A percentile compares a stretch with the other conserved stretches of the same genome.
These are phyloP conservation scores for Microtus richardsoni DNA, from an alignment of 2,113 vertebrate species.

Conservation along the genomic window DNA sequence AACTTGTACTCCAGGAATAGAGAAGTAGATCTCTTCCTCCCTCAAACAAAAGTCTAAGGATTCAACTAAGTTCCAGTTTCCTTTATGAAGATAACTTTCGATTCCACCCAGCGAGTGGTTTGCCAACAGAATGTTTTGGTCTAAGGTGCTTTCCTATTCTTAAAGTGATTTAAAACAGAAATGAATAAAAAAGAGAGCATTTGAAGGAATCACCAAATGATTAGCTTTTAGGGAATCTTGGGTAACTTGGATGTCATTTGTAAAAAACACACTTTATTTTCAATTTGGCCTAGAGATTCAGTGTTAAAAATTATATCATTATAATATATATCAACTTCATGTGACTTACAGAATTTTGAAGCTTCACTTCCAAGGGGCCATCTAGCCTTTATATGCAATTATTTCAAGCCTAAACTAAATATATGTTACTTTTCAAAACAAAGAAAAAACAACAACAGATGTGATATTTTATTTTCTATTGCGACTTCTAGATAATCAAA, in stretches of 20 bases:
- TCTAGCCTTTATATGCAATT: background rate
- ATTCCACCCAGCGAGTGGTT: too few relatives aligned
- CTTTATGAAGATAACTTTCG: too few relatives aligned
- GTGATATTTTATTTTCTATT: background rate
- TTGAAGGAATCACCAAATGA: background rate
- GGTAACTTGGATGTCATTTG: background rate
- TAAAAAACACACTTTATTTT: constrained; percentile 21
- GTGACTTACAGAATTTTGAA: constrained; percentile 10
- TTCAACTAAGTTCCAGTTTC: too few relatives aligned
- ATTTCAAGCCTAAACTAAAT: constrained; percentile 23
- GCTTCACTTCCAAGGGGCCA: background rate
- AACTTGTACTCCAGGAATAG: too few relatives aligned
- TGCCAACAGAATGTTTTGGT: too few relatives aligned
- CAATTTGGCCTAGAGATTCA: constrained; percentile 5
- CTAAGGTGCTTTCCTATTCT: background rate
- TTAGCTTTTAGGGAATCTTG: constrained; percentile 31
- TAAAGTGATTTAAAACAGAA: constrained; percentile 50
- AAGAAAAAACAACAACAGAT: background rate
- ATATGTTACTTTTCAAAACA: background rate
- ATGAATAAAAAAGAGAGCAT: background rate
- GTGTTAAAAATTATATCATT: constrained; percentile 37
- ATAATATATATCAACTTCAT: constrained; percentile 31
- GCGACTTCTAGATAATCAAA: background rate
- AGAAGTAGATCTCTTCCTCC: too few relatives aligned
- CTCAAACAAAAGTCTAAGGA: too few relatives aligned